phyloP scores from a whole-genome alignment of 2,113 vertebrate genomes.

The Fulica atra region DNA sequence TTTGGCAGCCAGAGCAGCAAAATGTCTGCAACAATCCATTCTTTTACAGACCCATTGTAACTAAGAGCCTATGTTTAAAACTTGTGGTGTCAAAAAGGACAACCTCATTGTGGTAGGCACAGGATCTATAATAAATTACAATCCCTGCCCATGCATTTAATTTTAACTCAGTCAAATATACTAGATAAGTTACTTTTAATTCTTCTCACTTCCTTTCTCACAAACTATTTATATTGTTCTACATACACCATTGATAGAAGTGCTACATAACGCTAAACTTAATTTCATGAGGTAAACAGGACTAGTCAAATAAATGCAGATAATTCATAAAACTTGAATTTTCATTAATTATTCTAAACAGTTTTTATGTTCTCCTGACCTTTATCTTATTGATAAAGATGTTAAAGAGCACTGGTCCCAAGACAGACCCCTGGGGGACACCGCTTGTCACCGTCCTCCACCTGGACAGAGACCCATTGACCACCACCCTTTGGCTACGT shows the following conservation, averaged over 20 bases:
- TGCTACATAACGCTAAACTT: neutral
- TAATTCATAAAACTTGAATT: neutral
- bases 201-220: neutral
- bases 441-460: too few relatives aligned
- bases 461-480: too few relatives aligned
- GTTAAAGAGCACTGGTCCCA: too few relatives aligned
- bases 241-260: neutral
- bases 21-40: neutral
- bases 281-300: neutral
- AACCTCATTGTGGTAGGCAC: neutral
- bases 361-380: neutral
- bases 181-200: neutral
- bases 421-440: too few relatives aligned
- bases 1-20: neutral
- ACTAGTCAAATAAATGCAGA: neutral
- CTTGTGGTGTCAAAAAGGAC: neutral
- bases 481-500: too few relatives aligned
- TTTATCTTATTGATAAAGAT: too few relatives aligned
- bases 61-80: neutral
- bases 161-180: neutral
- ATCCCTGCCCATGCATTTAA: neutral
- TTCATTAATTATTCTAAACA: neutral
- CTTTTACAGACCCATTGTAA: neutral
- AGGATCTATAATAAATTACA: neutral
- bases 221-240: neutral